These are phyloP conservation scores for Cheilosia vernalis DNA, from an alignment of 2,888 invertebrate species.

Conservation along the genomic window DNA sequence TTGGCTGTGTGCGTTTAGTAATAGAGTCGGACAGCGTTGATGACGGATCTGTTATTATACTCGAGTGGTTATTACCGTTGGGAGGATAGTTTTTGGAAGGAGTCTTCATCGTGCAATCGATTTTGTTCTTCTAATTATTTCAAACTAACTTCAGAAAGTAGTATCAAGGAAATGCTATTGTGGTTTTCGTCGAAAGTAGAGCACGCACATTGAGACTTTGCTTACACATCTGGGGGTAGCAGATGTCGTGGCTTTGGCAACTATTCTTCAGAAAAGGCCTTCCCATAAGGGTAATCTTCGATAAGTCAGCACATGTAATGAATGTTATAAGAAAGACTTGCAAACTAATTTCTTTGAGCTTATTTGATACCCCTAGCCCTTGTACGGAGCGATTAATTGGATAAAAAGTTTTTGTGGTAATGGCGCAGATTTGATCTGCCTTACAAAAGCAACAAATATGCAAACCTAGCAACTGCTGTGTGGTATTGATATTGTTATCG, in stretches of 20 bases:
- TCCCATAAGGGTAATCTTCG: not conserved
- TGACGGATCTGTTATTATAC: constrained; percentile 53
- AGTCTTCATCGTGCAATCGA: constrained; percentile 29
- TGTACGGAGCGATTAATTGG: not conserved
- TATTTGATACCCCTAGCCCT: not conserved
- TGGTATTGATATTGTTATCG: too few relatives aligned
- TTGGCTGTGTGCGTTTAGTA: constrained; percentile 12
- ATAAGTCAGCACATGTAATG: constrained; percentile 38
- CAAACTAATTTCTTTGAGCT: constrained; percentile 39
- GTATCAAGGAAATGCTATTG: constrained; percentile 31
- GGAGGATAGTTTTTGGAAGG: constrained; percentile 23
- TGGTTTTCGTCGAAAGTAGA: constrained; percentile 3
- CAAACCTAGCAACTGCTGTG: too few relatives aligned
- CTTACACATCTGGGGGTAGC: not conserved
- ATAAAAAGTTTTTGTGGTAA: too few relatives aligned
- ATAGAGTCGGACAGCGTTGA: constrained; percentile 3
- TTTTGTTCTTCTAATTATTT: constrained; percentile 5
- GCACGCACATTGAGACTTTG: constrained; percentile 9
- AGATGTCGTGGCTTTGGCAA: constrained; percentile 3
- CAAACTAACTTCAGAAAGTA: constrained; percentile 21
- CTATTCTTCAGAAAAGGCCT: not conserved
- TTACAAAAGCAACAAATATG: too few relatives aligned
- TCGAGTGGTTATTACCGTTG: constrained; percentile 23
- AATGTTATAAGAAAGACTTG: constrained; percentile 50
- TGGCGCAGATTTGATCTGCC: too few relatives aligned